Evolutionary conservation across 1,140 invertebrate species (phyloP).

Genomic region (Pogonomyrmex barbatus): DNA sequence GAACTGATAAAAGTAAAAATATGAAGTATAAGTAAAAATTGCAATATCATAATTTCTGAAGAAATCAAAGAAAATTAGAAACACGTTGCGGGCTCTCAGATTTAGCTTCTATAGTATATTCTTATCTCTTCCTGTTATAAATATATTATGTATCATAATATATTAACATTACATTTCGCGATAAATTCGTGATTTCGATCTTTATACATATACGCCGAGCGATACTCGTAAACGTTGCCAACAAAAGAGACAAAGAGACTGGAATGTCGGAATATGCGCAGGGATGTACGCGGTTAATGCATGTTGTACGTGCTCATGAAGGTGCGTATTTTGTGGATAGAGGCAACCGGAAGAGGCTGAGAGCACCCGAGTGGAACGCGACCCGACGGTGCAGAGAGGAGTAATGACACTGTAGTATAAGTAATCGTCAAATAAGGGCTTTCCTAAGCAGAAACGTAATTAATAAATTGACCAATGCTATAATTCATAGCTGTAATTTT

Average conservation of each 20-base stretch:
- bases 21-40: not conserved
- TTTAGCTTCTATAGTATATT: not conserved
- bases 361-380: conserved; percentile 61
- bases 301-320: conserved; percentile 55
- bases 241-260: conserved; percentile 57
- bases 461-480: conserved; percentile 41
- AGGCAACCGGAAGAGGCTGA: conserved; percentile 64
- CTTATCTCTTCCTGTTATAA: not conserved
- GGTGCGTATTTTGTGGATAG: conserved; percentile 64
- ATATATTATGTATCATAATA: not conserved
- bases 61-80: not conserved
- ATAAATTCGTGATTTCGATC: conserved; percentile 32
- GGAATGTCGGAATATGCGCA: conserved; percentile 29
- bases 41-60: not conserved
- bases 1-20: not conserved
- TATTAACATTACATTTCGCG: conserved; percentile 25
- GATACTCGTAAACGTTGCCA: conserved; percentile 20
- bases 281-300: conserved; percentile 58
- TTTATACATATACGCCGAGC: not conserved
- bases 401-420: conserved; percentile 61
- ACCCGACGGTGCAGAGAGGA: conserved; percentile 58
- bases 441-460: conserved; percentile 44
- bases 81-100: not conserved
- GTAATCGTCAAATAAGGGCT: conserved; percentile 60
- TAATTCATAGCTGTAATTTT: not conserved